phyloP scores from a whole-genome alignment of 1,140 invertebrate genomes.

The Archivesica marissinica region DNA sequence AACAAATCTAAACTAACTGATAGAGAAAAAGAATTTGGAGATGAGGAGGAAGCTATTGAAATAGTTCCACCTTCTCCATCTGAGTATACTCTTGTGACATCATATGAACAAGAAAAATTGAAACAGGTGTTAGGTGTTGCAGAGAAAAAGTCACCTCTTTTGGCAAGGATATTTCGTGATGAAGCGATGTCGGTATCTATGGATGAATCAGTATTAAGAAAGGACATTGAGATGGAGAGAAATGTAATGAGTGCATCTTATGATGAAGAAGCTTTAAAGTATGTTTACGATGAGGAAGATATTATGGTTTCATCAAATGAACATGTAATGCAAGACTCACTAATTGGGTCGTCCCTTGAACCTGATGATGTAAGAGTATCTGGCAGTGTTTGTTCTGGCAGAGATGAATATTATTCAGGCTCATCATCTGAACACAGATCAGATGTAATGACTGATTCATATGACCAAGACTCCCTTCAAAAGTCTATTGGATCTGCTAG shows the following conservation, averaged over 20 bases:
- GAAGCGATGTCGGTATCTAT: slow-evolving; percentile 50
- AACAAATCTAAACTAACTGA: slow-evolving; percentile 48
- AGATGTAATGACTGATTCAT: slow-evolving; percentile 48
- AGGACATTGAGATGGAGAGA: slow-evolving; percentile 32
- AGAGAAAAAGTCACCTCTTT: slow-evolving; percentile 49
- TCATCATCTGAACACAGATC: slow-evolving; percentile 50
- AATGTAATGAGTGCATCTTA: slow-evolving; percentile 58
- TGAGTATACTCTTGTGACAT: slow-evolving; percentile 80
- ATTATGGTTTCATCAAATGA: slow-evolving; percentile 56
- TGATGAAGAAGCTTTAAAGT: slow-evolving; percentile 65
- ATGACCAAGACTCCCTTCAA: slow-evolving; percentile 51
- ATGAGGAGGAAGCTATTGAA: slow-evolving; percentile 60
- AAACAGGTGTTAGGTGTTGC: slow-evolving; percentile 67
- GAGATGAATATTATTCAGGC: slow-evolving; percentile 52
- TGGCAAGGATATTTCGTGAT: slow-evolving; percentile 34
- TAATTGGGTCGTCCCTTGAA: slow-evolving; percentile 51
- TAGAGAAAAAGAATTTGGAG: slow-evolving; percentile 38
- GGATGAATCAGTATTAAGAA: slow-evolving; percentile 53
- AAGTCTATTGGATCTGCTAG: slow-evolving; percentile 41
- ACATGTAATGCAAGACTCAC: slow-evolving; percentile 54
- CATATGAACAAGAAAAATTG: slow-evolving; percentile 79
- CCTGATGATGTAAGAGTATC: slow-evolving; percentile 44
- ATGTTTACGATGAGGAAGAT: slow-evolving; percentile 60
- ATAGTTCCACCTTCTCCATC: slow-evolving; percentile 81
- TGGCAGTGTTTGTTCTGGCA: slow-evolving; percentile 51